These are phyloP conservation scores for Panthera leo DNA, from an alignment of 2,113 vertebrate species.

Conservation along the genomic window DNA sequence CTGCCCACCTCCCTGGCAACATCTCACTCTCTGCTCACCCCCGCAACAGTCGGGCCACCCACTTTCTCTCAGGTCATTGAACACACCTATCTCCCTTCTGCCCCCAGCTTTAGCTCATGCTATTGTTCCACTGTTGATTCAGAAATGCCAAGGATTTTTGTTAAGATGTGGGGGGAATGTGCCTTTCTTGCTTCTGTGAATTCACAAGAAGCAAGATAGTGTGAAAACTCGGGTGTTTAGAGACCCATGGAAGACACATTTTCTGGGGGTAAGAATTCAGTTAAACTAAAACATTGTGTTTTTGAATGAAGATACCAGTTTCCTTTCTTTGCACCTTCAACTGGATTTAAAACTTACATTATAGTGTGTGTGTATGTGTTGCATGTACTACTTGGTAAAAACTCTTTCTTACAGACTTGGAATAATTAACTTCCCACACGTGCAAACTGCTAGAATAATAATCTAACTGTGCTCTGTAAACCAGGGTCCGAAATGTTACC, in stretches of 20 bases:
- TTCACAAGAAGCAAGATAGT: not conserved
- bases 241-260: not conserved
- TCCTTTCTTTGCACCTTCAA: not conserved
- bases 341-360: not conserved
- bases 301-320: not conserved
- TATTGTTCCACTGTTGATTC: not conserved
- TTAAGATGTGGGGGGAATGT: not conserved
- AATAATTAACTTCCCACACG: not conserved
- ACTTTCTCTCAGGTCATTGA: not conserved
- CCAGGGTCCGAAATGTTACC: not conserved
- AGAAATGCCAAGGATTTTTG: not conserved
- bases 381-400: not conserved
- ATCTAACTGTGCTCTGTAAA: not conserved
- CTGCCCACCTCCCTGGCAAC: not conserved
- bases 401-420: not conserved
- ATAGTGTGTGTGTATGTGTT: not conserved
- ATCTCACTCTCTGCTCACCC: accelerated
- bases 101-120: not conserved
- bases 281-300: not conserved
- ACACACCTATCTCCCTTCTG: not conserved
- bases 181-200: not conserved
- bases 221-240: not conserved
- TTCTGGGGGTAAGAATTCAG: not conserved
- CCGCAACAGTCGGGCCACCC: accelerated
- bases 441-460: not conserved